phyloP scores from a whole-genome alignment of 2,888 invertebrate species.

The Hipparchia semele region DNA sequence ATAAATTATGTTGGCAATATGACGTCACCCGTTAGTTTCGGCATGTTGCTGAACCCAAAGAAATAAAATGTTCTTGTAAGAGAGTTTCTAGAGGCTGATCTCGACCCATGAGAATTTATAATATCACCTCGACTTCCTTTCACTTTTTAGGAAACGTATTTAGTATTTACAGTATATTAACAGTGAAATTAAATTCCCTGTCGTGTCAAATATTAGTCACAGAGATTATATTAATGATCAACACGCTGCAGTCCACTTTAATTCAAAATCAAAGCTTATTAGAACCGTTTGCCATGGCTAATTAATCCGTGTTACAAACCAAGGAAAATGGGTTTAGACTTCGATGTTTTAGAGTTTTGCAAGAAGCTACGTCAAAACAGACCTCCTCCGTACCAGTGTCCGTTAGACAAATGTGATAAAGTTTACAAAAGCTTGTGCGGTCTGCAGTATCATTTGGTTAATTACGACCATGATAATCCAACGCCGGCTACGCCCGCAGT shows the following conservation, averaged over 20 bases:
- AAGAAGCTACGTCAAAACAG: slow-evolving; percentile 91
- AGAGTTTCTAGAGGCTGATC: too few relatives aligned
- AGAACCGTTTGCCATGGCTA: slow-evolving; percentile 22
- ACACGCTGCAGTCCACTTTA: too few relatives aligned
- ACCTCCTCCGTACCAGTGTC: slow-evolving; percentile 93
- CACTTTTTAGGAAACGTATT: slow-evolving; percentile 42
- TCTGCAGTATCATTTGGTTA: slow-evolving; percentile 92
- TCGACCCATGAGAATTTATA: too few relatives aligned
- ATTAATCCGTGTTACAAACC: slow-evolving; percentile 29
- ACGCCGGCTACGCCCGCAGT: slow-evolving; percentile 85
- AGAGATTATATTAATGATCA: too few relatives aligned
- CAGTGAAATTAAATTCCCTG: slow-evolving; percentile 21
- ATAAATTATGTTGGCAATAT: too few relatives aligned
- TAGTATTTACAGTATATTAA: slow-evolving; percentile 29
- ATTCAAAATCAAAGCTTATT: neutral
- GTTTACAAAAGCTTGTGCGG: slow-evolving; percentile 94
- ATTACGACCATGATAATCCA: slow-evolving; percentile 92
- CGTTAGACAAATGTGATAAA: slow-evolving; percentile 92
- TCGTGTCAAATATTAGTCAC: slow-evolving; percentile 1
- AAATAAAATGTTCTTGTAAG: too few relatives aligned
- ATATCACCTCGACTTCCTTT: slow-evolving; percentile 39
- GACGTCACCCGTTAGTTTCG: too few relatives aligned
- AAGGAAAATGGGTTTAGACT: slow-evolving; percentile 89
- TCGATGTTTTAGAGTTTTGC: slow-evolving; percentile 93
- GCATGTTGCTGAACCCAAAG: too few relatives aligned